Conservation (phyloP, 2,113 vertebrate genomes). For the Pica pica region DNA sequence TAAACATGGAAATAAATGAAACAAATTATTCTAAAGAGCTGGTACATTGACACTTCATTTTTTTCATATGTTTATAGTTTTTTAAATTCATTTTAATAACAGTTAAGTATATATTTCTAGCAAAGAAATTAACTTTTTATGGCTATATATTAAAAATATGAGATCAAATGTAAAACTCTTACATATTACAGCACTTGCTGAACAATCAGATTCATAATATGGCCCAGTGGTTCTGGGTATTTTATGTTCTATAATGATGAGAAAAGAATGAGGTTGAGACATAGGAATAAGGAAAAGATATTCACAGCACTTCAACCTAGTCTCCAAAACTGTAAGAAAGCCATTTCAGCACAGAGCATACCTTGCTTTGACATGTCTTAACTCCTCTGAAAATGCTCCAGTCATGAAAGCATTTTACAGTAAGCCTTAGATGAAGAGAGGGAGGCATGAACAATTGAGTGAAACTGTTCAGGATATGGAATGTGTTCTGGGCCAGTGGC, state of each 20-base stretch:
- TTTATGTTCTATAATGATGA: not conserved
- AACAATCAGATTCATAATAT: not conserved
- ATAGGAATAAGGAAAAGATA: accelerated
- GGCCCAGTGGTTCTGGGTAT: too few species aligned
- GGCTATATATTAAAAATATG: not conserved
- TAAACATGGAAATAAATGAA: not conserved
- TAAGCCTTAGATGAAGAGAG: not conserved
- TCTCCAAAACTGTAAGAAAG: not conserved
- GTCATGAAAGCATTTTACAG: not conserved
- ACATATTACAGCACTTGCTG: not conserved
- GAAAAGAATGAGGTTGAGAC: not conserved
- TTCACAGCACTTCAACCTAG: not conserved
- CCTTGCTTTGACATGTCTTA: not conserved
- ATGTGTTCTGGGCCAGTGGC: not conserved
- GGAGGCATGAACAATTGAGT: not conserved
- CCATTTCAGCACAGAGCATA: not conserved
- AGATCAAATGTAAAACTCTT: not conserved
- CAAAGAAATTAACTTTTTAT: not conserved
- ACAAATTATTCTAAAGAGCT: not conserved
- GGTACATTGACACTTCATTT: not conserved
- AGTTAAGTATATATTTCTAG: not conserved
- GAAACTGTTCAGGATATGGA: not conserved
- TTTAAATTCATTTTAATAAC: not conserved
- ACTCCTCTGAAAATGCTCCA: not conserved
- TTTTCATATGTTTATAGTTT: not conserved